Base-by-base conservation (phyloP, 2,797 vertebrate species). In the Arnoldichthys spilopterus region DNA sequence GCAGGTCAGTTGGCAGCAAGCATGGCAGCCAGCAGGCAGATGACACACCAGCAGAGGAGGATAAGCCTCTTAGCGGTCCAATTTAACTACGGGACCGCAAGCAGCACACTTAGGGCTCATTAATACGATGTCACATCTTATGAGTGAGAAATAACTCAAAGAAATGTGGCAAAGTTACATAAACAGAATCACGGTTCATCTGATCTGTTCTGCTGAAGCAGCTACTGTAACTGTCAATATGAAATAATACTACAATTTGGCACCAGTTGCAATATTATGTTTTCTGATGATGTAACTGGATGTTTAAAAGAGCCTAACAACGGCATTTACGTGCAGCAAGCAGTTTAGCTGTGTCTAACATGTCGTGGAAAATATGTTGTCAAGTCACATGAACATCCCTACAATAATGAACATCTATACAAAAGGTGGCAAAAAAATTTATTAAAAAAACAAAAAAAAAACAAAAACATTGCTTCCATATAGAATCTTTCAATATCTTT, bases 21-120 rank as follows among this genome's bases (percentile, higher is more conserved):
- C 45, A 59, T 22, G 53, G 58, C 58, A 64, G 68, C 62, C 56
- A 40, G 30, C 78, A 79, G 76, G 81, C 68, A 83, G 80, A 80
- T 83, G 70, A 72, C 75, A 82, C 76, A 67, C 37, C 63, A 82
- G 82, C 81, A 78, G 79, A 84, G 77, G 81, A 53, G 67, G 66
- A 40, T 90, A 90, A 91, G 88, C 89, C 85, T 87, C 76, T 90
- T 90, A 87, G 80, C 86, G 86, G 79, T 90, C 90, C 78, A 90
- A 90, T 90, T 92, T 89, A 92, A 92, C 58, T 72, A 32, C 16
- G 32, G 56, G 54, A 43, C 47, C 43, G 32, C 51, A 30, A 59
- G 70, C 59, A 68, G 54, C 66, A 59, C 76, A 72, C 45, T 51
- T 9, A 74, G 64, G 67, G 40, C 74, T 72, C 74, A 66, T 81